Percentiles rank a stretch among this genome's conserved stretches.
These are phyloP conservation scores for Ptychodera flava DNA, from an alignment of 35 echinoderm and acorn worm genomes.

Conservation along the genomic window DNA sequence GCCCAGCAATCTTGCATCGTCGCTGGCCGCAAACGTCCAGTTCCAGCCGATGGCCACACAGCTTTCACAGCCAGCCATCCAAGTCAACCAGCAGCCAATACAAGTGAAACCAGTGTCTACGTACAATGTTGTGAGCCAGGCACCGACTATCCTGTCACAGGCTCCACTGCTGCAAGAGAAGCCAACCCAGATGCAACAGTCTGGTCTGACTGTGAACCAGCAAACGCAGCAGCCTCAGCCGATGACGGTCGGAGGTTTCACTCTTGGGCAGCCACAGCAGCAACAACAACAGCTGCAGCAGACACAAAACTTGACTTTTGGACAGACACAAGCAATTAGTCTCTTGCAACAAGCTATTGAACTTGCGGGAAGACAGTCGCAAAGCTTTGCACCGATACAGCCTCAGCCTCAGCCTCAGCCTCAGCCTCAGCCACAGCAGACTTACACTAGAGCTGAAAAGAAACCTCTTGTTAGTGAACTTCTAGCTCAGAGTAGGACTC, in stretches of 20 bases:
- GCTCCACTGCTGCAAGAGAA: neutral
- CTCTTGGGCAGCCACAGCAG: slow-evolving; percentile 22
- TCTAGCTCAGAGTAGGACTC: slow-evolving; percentile 34
- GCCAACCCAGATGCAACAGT: slow-evolving; percentile 4
- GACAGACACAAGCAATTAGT: neutral
- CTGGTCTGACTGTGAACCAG: neutral
- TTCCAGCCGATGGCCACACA: neutral
- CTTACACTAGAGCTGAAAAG: neutral
- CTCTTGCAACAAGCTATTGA: neutral
- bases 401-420: neutral
- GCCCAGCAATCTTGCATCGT: neutral
- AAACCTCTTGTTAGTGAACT: slow-evolving; percentile 5
- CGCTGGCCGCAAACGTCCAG: neutral
- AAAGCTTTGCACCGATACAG: slow-evolving; percentile 6
- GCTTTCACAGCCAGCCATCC: neutral
- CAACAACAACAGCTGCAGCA: slow-evolving; percentile 36
- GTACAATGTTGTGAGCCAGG: neutral
- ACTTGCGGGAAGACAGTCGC: neutral
- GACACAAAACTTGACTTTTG: slow-evolving; percentile 12
- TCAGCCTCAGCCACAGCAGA: slow-evolving; percentile 21
- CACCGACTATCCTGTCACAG: neutral
- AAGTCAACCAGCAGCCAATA: neutral
- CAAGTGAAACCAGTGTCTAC: neutral
- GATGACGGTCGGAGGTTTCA: slow-evolving; percentile 5
- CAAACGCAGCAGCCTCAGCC: slow-evolving; percentile 14